Base-by-base conservation (phyloP, 1,140 invertebrate species). In the Caenorhabditis inopinata region DNA sequence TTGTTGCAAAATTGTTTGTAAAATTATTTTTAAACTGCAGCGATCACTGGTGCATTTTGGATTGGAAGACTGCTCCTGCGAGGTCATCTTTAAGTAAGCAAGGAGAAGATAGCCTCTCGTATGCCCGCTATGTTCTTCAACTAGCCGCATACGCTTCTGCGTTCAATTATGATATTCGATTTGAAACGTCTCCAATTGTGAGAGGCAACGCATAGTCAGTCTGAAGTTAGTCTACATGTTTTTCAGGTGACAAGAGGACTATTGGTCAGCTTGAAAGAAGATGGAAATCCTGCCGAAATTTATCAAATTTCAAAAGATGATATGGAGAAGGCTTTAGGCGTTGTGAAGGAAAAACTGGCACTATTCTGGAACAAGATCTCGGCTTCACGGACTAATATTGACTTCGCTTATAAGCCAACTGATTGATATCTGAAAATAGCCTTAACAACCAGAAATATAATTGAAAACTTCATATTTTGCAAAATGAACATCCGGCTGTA, bases 31-130 rank as follows among this genome's bases (percentile, higher is more conserved):
- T n/a, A 9, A n/a, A 16, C 42, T 38, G 35, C 32, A 68, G 58
- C n/a, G 25, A 68, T 12, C 21, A 68, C 12, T 68, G 58, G 58
- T 21, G 7, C 32, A 68, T 68, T 38, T 16, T 68, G 5, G 58
- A 68, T 42, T 68, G 58, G 58, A 68, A 68, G 38, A 68, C 58
- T 16, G n/a, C 58, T 42, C 58, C 58, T n/a, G 58, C 58, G 1
- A 16, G 25, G 21, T 68, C 58, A 2, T 38, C 58, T 11, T 68
- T 68, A 29, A 68, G 58, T 21, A 21, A 35, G 12, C 58, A 68
- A 38, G n/a, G 58, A 0, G 58, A 68, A 21, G 58, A 68, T 16
- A 68, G 58, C 12, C n/a, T 68, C 16, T 68, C 58, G 7, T 68
- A 68, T 12, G 2, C n/a, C 4, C 35, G 32, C n/a, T 68, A 68